A percentile compares a stretch with the other conserved stretches of the same genome.
Conservation (phyloP, 35 echinoderm and acorn worm genomes). For the Diadema setosum region DNA sequence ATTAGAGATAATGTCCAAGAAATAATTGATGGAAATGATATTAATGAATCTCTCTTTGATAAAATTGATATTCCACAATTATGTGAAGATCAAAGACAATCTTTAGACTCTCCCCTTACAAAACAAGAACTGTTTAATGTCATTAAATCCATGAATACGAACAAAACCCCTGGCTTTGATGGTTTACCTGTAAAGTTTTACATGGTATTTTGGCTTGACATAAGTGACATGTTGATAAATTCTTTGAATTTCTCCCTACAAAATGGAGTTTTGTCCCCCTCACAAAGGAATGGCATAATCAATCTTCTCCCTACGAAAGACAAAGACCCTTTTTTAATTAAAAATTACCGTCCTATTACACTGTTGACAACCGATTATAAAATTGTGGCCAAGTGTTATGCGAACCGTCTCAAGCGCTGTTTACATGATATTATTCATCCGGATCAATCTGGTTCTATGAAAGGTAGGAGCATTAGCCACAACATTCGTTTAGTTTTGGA, state of each 20-base stretch:
- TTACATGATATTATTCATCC: neutral
- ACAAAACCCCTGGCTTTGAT: too few relatives aligned
- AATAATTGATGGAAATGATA: neutral
- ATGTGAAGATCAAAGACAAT: neutral
- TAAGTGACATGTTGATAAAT: too few relatives aligned
- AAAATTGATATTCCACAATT: conserved; percentile 9
- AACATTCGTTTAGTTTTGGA: neutral
- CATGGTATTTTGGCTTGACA: too few relatives aligned
- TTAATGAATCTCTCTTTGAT: neutral
- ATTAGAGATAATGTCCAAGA: neutral
- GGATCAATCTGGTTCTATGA: neutral
- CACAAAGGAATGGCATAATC: conserved; percentile 11
- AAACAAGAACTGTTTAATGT: neutral
- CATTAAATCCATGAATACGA: conserved; percentile 9
- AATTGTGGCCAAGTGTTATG: too few relatives aligned
- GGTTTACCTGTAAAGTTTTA: too few relatives aligned
- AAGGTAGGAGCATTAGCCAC: conserved; percentile 16
- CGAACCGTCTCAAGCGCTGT: too few relatives aligned
- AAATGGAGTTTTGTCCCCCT: neutral
- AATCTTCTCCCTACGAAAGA: neutral
- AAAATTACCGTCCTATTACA: neutral
- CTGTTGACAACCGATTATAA: too few relatives aligned
- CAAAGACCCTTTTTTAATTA: neutral
- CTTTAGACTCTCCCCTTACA: neutral
- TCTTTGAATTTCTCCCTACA: conserved; percentile 7